phyloP scores from a whole-genome alignment of 30 jellyfish, hydroid and myxozoan genomes.

The Cassiopea andromeda region DNA sequence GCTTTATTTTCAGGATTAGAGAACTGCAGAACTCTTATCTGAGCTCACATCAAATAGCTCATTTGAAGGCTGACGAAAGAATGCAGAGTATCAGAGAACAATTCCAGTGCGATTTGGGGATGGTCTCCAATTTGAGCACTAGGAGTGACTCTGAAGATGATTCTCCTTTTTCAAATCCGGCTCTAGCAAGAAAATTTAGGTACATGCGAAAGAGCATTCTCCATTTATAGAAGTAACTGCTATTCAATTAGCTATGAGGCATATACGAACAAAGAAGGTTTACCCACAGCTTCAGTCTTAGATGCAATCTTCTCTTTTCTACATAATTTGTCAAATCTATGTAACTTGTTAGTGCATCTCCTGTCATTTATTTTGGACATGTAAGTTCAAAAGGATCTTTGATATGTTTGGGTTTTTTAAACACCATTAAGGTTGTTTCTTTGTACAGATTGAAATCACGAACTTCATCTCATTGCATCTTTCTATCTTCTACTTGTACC shows the following conservation, averaged over 20 bases:
- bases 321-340: background rate
- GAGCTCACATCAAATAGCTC: constrained; percentile 78
- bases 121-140: constrained; percentile 25
- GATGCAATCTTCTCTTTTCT: background rate
- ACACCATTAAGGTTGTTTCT: too few species aligned
- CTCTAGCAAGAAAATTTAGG: constrained; percentile 56
- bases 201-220: background rate
- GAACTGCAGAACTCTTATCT: constrained; percentile 21
- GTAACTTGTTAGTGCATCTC: too few species aligned
- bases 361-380: too few species aligned
- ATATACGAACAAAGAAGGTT: too few species aligned
- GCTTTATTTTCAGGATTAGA: constrained; percentile 14
- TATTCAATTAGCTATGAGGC: too few species aligned
- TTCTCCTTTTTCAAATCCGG: constrained; percentile 51
- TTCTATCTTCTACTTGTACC: too few species aligned
- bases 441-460: too few species aligned
- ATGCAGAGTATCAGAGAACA: constrained; percentile 29
- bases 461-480: too few species aligned
- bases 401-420: too few species aligned
- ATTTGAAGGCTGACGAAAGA: constrained; percentile 57
- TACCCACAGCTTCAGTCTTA: too few species aligned
- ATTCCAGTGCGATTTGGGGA: constrained; percentile 42
- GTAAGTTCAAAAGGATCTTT: too few species aligned
- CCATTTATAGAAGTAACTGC: too few species aligned
- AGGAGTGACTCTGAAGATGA: constrained; percentile 21